Evolutionary conservation across 1,140 invertebrate species (phyloP).

Genomic region (Neodiprion pinetum): DNA sequence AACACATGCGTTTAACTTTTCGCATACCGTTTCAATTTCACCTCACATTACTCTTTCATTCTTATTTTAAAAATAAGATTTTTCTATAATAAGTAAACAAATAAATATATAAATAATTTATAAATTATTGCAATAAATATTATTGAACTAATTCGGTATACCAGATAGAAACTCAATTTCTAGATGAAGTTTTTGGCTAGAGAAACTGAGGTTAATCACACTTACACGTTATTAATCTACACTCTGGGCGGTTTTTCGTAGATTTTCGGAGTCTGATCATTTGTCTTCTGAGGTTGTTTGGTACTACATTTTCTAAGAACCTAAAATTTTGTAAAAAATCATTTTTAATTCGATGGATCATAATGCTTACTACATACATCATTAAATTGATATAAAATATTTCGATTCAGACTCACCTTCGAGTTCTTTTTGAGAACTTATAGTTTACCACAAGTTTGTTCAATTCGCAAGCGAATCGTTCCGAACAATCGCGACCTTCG

Average conservation of each 20-base stretch:
- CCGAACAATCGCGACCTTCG: conserved; percentile 27
- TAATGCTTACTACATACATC: background rate
- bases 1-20: no score
- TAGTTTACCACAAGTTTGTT: background rate
- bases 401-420: background rate
- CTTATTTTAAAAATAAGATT: background rate
- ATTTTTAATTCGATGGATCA: background rate
- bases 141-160: background rate
- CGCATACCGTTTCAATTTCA: no score
- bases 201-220: background rate
- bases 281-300: conserved; percentile 2
- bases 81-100: background rate
- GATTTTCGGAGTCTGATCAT: background rate
- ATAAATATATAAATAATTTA: background rate
- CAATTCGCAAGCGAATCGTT: background rate
- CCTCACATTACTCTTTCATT: no score
- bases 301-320: background rate
- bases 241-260: background rate
- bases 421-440: background rate
- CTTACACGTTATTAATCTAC: background rate
- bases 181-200: background rate
- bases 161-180: background rate
- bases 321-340: background rate
- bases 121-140: background rate
- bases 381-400: background rate